These are phyloP conservation scores for Chydorus sphaericus DNA, from an alignment of 2,888 invertebrate genomes.

Conservation along the genomic window DNA sequence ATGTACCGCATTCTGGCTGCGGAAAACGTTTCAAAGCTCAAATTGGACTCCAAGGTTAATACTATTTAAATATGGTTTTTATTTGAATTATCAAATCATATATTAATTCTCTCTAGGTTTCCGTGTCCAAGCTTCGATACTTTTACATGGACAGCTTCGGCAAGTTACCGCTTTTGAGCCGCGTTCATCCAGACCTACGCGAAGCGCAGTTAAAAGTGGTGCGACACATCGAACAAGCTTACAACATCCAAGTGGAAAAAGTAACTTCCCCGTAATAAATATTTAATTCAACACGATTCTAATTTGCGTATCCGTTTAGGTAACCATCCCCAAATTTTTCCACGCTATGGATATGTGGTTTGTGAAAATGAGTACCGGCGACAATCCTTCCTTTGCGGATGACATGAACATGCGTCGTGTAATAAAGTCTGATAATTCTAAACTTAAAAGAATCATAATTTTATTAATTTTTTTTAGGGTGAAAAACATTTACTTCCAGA, in stretches of 20 bases:
- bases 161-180: conserved; percentile 50
- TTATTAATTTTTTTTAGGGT: too few relatives aligned
- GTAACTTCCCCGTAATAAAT: conserved; percentile 29
- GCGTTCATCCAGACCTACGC: conserved; percentile 57
- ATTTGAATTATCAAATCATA: conserved; percentile 5
- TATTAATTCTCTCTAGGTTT: conserved; percentile 27
- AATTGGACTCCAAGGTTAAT: conserved; percentile 44
- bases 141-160: conserved; percentile 72
- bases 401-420: conserved; percentile 46
- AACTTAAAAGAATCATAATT: too few relatives aligned
- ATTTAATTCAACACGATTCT: background rate
- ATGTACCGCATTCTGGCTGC: conserved; percentile 54
- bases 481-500: conserved; percentile 32
- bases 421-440: background rate
- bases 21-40: conserved; percentile 41
- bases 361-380: conserved; percentile 46
- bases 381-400: conserved; percentile 37
- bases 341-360: conserved; percentile 56
- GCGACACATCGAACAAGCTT: conserved; percentile 42
- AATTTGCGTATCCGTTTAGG: conserved; percentile 19
- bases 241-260: conserved; percentile 45
- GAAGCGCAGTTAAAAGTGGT: conserved; percentile 45
- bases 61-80: background rate
- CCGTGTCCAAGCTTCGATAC: conserved; percentile 48
- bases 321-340: conserved; percentile 42